A percentile compares a stretch with the other conserved stretches of the same genome.
Evolutionary conservation across 2,888 invertebrate genomes (phyloP).

Genomic region (Chalcosyrphus nemorum): DNA sequence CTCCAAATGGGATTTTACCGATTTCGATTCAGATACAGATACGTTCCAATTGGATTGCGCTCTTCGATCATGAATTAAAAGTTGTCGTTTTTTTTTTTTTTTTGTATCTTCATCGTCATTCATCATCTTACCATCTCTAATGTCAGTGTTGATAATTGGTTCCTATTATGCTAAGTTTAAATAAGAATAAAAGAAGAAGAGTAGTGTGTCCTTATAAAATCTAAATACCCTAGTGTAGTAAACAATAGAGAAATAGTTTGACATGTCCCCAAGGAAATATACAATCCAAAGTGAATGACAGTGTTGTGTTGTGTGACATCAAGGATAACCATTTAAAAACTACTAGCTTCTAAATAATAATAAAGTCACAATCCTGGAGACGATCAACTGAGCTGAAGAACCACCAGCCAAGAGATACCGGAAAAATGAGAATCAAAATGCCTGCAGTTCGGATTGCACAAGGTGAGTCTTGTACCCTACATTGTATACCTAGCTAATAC

Average conservation of each 20-base stretch:
- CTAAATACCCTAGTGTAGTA: background rate
- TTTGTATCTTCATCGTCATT: no score
- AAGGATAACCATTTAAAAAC: slow-evolving; percentile 30
- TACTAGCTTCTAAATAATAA: background rate
- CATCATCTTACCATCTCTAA: slow-evolving; percentile 55
- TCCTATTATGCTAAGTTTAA: slow-evolving; percentile 56
- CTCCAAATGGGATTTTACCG: slow-evolving; percentile 58
- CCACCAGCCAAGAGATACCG: slow-evolving; percentile 64
- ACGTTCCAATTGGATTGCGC: slow-evolving; percentile 48
- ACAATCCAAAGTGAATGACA: slow-evolving; percentile 23
- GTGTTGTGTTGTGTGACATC: slow-evolving; percentile 7
- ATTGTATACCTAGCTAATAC: background rate
- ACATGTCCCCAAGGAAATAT: slow-evolving; percentile 28
- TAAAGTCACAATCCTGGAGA: slow-evolving; percentile 62
- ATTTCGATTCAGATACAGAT: slow-evolving; percentile 41
- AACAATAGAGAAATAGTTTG: slow-evolving; percentile 18
- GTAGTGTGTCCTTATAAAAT: slow-evolving; percentile 28
- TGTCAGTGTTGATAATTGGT: slow-evolving; percentile 56
- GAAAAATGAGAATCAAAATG: slow-evolving; percentile 98
- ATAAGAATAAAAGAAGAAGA: background rate
- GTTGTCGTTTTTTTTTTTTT: no score
- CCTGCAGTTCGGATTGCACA: slow-evolving; percentile 98
- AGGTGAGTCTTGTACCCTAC: slow-evolving; percentile 93
- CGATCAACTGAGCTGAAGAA: slow-evolving; percentile 50
- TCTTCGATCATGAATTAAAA: slow-evolving; percentile 26